Percentiles rank a stretch among this genome's conserved stretches.
Evolutionary conservation across 2,888 invertebrate genomes (phyloP).

Genomic region (Synanthedon myopaeformis): DNA sequence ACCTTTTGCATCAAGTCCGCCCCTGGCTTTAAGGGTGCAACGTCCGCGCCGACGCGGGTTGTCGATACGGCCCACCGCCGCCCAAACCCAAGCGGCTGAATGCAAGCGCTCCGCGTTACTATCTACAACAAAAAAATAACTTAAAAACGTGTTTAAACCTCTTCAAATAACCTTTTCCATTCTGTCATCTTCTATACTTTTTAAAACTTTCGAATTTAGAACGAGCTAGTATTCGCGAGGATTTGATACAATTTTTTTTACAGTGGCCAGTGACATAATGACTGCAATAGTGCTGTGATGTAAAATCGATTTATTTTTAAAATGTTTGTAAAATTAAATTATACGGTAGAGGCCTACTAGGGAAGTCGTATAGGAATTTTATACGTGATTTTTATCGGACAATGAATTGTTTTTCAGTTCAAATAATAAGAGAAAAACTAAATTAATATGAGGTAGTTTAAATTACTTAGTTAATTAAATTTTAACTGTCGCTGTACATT

Average conservation of each 20-base stretch:
- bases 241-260: constrained; percentile 2
- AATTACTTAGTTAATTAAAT: too few species aligned
- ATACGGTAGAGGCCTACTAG: neutral
- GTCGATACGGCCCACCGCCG: constrained; percentile 29
- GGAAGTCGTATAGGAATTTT: neutral
- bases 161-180: neutral
- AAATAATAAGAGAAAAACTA: too few species aligned
- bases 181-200: neutral
- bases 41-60: constrained; percentile 45
- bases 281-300: constrained; percentile 29
- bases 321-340: neutral
- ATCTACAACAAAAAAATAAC: constrained; percentile 5
- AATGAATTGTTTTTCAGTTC: neutral
- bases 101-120: constrained; percentile 22
- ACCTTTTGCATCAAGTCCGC: neutral
- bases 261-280: constrained; percentile 22
- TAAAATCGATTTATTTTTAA: constrained; percentile 3
- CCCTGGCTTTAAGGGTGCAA: constrained; percentile 45
- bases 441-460: too few species aligned
- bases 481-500: too few species aligned
- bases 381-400: neutral
- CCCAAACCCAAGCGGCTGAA: constrained; percentile 25
- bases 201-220: neutral
- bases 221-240: neutral
- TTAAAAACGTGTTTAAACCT: constrained; percentile 5